Percentiles rank a stretch among this genome's conserved stretches.
phyloP scores from a whole-genome alignment of 2,797 vertebrate genomes.

The Enteromius viviparus region DNA sequence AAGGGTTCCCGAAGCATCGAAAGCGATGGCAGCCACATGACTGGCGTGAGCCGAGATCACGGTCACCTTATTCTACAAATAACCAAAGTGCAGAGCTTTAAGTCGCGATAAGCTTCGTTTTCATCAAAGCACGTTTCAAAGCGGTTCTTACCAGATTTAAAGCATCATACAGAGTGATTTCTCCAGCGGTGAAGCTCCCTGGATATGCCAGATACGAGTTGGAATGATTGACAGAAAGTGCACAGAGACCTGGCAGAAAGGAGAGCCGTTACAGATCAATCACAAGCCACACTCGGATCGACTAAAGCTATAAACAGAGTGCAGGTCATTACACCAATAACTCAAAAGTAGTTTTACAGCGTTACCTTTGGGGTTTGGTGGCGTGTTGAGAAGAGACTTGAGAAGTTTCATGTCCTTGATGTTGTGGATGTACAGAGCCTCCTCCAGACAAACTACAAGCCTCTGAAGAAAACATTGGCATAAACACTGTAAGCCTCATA shows the following conservation, averaged over 20 bases:
- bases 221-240: constrained; percentile 91
- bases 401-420: constrained; percentile 97
- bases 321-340: too few relatives aligned
- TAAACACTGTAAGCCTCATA: neutral
- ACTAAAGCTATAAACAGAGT: neutral
- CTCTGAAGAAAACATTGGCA: constrained; percentile 74
- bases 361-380: constrained; percentile 85
- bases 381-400: constrained; percentile 89
- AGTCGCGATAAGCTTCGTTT: neutral
- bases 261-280: neutral
- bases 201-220: constrained; percentile 93
- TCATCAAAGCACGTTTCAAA: neutral
- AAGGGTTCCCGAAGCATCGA: constrained; percentile 85
- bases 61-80: constrained; percentile 81
- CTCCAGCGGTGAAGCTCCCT: constrained; percentile 85
- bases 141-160: constrained; percentile 83
- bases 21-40: constrained; percentile 87
- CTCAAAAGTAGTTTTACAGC: neutral
- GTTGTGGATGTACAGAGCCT: constrained; percentile 94
- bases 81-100: rapidly evolving
- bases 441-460: constrained; percentile 91
- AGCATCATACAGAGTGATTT: constrained; percentile 89
- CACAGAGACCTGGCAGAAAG: constrained; percentile 83
- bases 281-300: neutral
- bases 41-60: constrained; percentile 89